These are phyloP conservation scores for Esox niger DNA, from an alignment of 2,113 vertebrate species.

Conservation along the genomic window DNA sequence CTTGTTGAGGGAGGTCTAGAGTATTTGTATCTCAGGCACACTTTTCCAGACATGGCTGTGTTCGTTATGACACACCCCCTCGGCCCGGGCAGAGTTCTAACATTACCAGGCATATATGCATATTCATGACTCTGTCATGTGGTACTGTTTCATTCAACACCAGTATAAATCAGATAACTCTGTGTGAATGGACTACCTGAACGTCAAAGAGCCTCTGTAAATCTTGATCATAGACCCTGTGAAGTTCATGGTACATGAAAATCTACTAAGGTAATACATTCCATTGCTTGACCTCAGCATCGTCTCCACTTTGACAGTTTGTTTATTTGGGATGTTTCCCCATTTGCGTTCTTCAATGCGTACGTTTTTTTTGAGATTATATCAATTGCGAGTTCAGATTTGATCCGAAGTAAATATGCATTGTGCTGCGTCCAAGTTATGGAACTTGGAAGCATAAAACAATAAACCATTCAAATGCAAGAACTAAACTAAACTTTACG, in stretches of 20 bases:
- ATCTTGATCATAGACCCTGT: background rate
- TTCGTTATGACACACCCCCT: background rate
- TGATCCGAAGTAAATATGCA: slow-evolving; percentile 24
- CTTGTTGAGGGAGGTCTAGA: slow-evolving; percentile 6
- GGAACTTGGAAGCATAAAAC: slow-evolving; percentile 5
- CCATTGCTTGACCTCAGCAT: background rate
- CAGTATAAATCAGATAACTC: background rate
- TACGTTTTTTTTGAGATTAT: slow-evolving; percentile 22
- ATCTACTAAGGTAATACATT: slow-evolving; percentile 15
- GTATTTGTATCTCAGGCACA: background rate
- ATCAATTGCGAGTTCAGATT: slow-evolving; percentile 27
- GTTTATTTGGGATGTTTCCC: slow-evolving; percentile 33
- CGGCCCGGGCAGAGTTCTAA: background rate
- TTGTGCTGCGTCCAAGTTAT: slow-evolving; percentile 30
- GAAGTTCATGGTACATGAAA: background rate
- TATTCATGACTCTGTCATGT: background rate
- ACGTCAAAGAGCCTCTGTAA: background rate
- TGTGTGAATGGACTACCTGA: background rate
- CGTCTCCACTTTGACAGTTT: slow-evolving; percentile 10
- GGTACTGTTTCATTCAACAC: background rate
- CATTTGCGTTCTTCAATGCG: slow-evolving; percentile 9
- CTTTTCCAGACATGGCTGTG: background rate
- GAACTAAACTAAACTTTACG: slow-evolving; percentile 28
- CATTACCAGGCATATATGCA: background rate
- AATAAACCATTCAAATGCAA: slow-evolving; percentile 42